Evolutionary conservation across 2,888 invertebrate genomes (phyloP), one percentile per base, ranked within the genome.

Genomic region (Limenitis camilla): DNA sequence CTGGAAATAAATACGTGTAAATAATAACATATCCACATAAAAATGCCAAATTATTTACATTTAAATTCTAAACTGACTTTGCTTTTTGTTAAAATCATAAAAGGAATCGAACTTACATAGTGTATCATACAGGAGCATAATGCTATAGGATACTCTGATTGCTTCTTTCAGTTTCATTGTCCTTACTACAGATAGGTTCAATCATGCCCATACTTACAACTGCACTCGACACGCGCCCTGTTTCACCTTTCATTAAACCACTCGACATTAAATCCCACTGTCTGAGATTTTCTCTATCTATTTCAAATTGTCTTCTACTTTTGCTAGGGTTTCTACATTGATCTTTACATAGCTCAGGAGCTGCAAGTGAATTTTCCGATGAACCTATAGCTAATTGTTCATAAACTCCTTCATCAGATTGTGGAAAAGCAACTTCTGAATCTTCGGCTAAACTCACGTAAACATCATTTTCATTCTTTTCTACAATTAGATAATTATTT

Each of bases 261-360:
- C 95, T 95, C 55, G 95, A 95, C 92, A 95, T 91, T 67, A 95
- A 90, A 83, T 95, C 95, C 95, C 95, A 95, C 72, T 95, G 95
- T 48, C 95, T 90, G 65, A 95, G 89, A 64, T 93, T 95, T 83
- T 95, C 95, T 66, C 95, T 91, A 84, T 95, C 95, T 67, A 95
- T 91, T 76, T 91, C 91, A 65, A 89, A 88, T 48, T 88, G 89
- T 80, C 66, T 89, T 65, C 71, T 80, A 55, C 66, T 73, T 51
- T 57, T 74, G 42, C 60, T 61, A 45, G 59, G 56, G 44, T 33
- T 50, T 27, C 48, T 54, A 40, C 60, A 58, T 33, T 55, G 56
- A 43, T 62, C 62, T 40, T 59, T 63, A 51, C 49, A 27, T 7
- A 35, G 40, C 5, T 52, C 51, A 27, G 56, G 53, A 29, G 51